phyloP scores from a whole-genome alignment of 2,797 vertebrate species.

The Manis crassicaudata region DNA sequence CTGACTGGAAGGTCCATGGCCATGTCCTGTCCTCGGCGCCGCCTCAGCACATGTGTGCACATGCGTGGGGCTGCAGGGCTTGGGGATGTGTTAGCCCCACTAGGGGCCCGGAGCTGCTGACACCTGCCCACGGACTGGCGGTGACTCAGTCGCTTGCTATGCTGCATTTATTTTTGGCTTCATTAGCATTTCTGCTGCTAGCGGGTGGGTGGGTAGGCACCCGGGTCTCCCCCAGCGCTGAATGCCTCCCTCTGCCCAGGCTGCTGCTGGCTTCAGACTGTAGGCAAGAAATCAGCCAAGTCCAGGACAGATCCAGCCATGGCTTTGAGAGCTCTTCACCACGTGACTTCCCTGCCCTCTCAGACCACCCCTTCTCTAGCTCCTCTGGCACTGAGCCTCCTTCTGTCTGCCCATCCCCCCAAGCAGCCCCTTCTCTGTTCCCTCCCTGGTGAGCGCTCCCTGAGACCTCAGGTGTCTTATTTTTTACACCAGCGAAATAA shows the following conservation, averaged over 20 bases:
- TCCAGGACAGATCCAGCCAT: not conserved
- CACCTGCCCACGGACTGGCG: constrained; percentile 72
- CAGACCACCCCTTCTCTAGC: not conserved
- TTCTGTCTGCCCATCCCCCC: not conserved
- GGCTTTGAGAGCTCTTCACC: not conserved
- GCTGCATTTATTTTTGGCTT: constrained; percentile 64
- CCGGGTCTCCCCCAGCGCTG: not conserved
- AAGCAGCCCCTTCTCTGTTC: not conserved
- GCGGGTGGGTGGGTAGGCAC: not conserved
- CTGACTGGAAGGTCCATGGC: not conserved
- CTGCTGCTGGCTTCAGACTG: not conserved
- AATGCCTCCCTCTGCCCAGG: not conserved
- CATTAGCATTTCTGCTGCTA: constrained; percentile 75
- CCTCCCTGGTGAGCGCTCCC: not conserved
- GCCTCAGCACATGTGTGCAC: not conserved
- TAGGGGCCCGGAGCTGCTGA: constrained; percentile 50
- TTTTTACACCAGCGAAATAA: not conserved
- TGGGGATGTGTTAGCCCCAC: not conserved
- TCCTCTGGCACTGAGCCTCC: not conserved
- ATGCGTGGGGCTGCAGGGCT: not conserved
- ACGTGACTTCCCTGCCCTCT: not conserved
- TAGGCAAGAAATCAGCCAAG: not conserved
- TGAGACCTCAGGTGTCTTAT: not conserved
- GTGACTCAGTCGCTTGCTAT: constrained; percentile 68
- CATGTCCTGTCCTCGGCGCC: not conserved